Evolutionary conservation across 2,113 vertebrate genomes (phyloP), one percentile per base, ranked within the genome.

Genomic region (Aphelocoma coerulescens): DNA sequence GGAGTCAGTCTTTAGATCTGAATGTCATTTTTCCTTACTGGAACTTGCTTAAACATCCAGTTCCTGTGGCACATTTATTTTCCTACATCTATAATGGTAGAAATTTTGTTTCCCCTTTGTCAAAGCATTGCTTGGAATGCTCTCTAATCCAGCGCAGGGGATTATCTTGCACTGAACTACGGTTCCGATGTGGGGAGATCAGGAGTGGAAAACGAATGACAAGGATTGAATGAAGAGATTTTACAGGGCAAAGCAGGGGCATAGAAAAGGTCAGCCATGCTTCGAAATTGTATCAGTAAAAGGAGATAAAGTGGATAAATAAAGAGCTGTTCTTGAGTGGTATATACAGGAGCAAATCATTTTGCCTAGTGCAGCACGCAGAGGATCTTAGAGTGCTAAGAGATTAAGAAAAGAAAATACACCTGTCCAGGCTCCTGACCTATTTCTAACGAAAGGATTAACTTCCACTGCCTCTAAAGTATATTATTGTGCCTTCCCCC

Each of bases 261-360:
- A 6, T 22, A 75, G 89, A 39, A 66, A 82, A 95, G 84, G 84
- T 89, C 93, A 72, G 12, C 24, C 48, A 61, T 46, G 54, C 58
- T 84, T 93, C 48, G 43, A 93, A 95, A 81, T 72, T 78, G 1
- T 71, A 68, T 84, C 48, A 84, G 77, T 67, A 75, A 88, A 85
- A 95, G 57, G 76, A 93, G 91, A 86, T 89, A 43, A 90, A 93
- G 28, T 84, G 35, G 46, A 44, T 86, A 81, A 88, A 94, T 55
- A 86, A 91, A 86, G 55, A 88, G 68, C 13, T 52, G 15, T 86
- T 27, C 77, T 88, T 93, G 72, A 78, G 24, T 65, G 52, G 78
- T 57, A 61, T 16, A n/a, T 87, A 55, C 35, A 88, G 52, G 23
- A 92, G 48, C 59, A 84, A 91, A 52, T 90, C 1, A 7, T 80